Conservation (phyloP, 1,140 invertebrate species). For the Polypedilum pembai region DNA sequence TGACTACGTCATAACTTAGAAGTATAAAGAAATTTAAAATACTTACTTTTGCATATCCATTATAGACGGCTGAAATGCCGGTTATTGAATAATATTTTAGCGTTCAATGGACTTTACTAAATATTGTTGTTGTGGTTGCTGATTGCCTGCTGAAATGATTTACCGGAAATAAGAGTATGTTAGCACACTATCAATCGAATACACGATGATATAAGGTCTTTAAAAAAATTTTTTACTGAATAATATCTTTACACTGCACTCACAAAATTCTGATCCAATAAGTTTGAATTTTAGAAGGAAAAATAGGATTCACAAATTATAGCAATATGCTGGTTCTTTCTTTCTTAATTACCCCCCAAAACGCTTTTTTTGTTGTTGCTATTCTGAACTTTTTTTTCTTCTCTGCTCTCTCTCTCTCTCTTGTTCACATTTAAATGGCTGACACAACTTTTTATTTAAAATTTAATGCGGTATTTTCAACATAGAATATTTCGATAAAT, state of each 20-base stretch:
- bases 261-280: too few species aligned
- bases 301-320: neutral
- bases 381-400: slow-evolving; percentile 20
- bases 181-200: neutral
- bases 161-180: slow-evolving; percentile 2
- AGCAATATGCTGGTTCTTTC: neutral
- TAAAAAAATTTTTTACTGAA: neutral
- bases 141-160: neutral
- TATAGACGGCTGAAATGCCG: neutral
- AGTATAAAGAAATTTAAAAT: neutral
- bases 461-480: neutral
- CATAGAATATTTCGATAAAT: neutral
- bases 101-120: slow-evolving; percentile 15
- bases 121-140: neutral
- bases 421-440: slow-evolving; percentile 24
- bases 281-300: too few species aligned
- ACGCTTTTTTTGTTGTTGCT: slow-evolving; percentile 18
- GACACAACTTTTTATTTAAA: slow-evolving; percentile 4
- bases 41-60: slow-evolving; percentile 24
- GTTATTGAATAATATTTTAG: neutral
- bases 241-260: too few species aligned
- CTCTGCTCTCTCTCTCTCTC: slow-evolving; percentile 3
- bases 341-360: slow-evolving; percentile 22
- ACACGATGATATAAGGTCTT: neutral
- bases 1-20: neutral